These are phyloP conservation scores for Sebastes minor DNA, from an alignment of 2,797 vertebrate genomes.

Conservation along the genomic window DNA sequence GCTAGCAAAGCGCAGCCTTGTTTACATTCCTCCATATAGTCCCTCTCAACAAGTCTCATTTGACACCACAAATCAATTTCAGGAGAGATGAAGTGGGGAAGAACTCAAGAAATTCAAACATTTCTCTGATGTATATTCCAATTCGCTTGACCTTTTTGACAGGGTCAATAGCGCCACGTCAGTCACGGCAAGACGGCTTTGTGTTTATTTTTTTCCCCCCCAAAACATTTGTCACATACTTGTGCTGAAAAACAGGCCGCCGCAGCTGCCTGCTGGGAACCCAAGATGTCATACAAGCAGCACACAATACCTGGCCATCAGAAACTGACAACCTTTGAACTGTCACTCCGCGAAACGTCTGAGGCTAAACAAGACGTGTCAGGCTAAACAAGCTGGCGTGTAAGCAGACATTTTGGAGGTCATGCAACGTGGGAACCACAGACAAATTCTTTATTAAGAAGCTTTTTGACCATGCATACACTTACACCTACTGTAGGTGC, in stretches of 20 bases:
- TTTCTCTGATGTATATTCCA: conserved; percentile 64
- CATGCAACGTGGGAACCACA: conserved; percentile 67
- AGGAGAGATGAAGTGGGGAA: conserved; percentile 69
- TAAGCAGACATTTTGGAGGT: conserved; percentile 68
- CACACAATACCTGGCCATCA: conserved; percentile 66
- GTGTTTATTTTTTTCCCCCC: conserved; percentile 35
- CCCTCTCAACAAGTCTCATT: conserved; percentile 76
- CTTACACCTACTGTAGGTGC: conserved; percentile 45
- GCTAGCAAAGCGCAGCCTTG: conserved; percentile 51
- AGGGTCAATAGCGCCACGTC: conserved; percentile 59
- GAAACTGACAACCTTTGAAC: conserved; percentile 77
- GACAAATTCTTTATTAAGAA: conserved; percentile 47
- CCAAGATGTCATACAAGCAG: conserved; percentile 65
- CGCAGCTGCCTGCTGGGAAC: conserved; percentile 73
- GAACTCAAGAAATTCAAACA: conserved; percentile 67
- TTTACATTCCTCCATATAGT: conserved; percentile 84
- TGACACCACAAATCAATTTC: conserved; percentile 76
- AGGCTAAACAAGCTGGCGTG: conserved; percentile 69
- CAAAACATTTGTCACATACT: conserved; percentile 55
- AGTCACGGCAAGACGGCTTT: conserved; percentile 42
- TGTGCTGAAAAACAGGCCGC: conserved; percentile 50
- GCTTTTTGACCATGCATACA: conserved; percentile 62
- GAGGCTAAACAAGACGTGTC: conserved; percentile 66
- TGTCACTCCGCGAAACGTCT: conserved; percentile 63
- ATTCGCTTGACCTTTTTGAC: conserved; percentile 69